Base-by-base conservation (phyloP, 53 echinoderm and acorn worm species). In the Crossaster papposus region DNA sequence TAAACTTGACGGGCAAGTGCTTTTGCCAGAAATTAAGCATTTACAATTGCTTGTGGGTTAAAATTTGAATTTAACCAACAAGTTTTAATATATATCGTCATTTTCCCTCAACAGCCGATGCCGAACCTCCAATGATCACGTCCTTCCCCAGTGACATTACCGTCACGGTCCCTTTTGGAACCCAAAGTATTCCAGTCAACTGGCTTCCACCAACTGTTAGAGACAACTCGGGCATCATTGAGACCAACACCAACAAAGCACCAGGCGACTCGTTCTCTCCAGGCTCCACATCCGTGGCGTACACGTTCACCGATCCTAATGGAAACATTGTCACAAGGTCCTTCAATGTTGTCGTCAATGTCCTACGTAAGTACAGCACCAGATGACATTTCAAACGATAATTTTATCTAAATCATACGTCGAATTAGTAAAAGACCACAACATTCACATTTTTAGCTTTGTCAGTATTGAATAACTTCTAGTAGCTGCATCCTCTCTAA, bases 131-230 rank as follows among this genome's bases (percentile, higher is more conserved):
- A 3, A 81, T 89, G 37, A 17, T 94, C 64, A 80, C 76, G n/a
- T 77, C 79, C 82, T 94, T 91, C 84, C 94, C 94, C 20, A 81
- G 36, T 32, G 77, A 92, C 79, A 81, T 88, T 14, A 68, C 80
- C 14, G 75, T 92, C 6, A 89, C 80, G 24, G 92, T 89, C 0
- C 92, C 92, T 0, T 82, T 82, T 15, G 83, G 23, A 1, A 79
- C 83, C 36, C 34, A 8, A 52, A 89, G 80, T 75, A 64, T 91
- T 30, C 73, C 79, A 14, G 93, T 93, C 14, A 89, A 44, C 58
- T 95, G 95, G 95, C 58, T 65, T 28, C 88, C 83, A 17, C 95
- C 95, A 0, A 72, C 89, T 0, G 91, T 91, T 5, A 86, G 81
- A 24, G 95, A 95, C 65, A 93, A 89, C 35, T 83, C 89, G 11